Evolutionary conservation across 1,140 invertebrate genomes (phyloP).

Genomic region (Pseudomyrmex gracilis): DNA sequence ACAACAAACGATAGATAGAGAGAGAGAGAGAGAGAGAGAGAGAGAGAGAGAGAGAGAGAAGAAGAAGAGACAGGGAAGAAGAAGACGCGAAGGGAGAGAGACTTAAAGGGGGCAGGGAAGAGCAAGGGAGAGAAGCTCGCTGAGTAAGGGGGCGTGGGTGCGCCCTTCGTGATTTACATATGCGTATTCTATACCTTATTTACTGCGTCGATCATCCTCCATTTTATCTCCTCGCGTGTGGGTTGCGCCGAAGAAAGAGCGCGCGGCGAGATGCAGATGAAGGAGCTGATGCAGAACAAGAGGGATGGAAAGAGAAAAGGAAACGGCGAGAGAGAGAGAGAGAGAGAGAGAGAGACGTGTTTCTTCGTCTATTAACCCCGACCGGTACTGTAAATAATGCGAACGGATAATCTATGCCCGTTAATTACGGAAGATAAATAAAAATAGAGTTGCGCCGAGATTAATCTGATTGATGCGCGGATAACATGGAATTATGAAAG

Average conservation of each 20-base stretch:
- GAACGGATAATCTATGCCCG: conserved; percentile 71
- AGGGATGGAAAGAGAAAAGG: conserved; percentile 61
- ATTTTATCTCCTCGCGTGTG: conserved; percentile 80
- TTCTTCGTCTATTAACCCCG: conserved; percentile 75
- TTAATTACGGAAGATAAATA: conserved; percentile 65
- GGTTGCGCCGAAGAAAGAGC: conserved; percentile 71
- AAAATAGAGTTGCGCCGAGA: neutral
- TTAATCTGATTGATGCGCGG: conserved; percentile 16
- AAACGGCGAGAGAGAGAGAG: conserved; percentile 36
- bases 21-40: conserved; percentile 14
- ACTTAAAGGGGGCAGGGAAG: neutral
- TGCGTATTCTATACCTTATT: conserved; percentile 84
- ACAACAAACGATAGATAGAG: conserved; percentile 6
- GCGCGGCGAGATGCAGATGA: conserved; percentile 53
- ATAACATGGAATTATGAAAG: neutral
- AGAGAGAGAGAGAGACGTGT: conserved; percentile 51
- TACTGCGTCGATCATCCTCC: conserved; percentile 84
- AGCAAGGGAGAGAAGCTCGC: conserved; percentile 24
- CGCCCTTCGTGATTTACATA: conserved; percentile 84
- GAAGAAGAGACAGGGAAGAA: conserved; percentile 23
- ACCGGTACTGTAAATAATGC: conserved; percentile 73
- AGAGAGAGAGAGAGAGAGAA: conserved; percentile 33
- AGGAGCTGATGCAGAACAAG: conserved; percentile 32
- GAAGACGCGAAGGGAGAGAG: conserved; percentile 18
- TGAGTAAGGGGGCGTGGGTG: conserved; percentile 81